A percentile compares a stretch with the other conserved stretches of the same genome.
These are phyloP conservation scores for Sinocyclocheilus anophthalmus DNA, from an alignment of 2,113 vertebrate genomes.

Conservation along the genomic window DNA sequence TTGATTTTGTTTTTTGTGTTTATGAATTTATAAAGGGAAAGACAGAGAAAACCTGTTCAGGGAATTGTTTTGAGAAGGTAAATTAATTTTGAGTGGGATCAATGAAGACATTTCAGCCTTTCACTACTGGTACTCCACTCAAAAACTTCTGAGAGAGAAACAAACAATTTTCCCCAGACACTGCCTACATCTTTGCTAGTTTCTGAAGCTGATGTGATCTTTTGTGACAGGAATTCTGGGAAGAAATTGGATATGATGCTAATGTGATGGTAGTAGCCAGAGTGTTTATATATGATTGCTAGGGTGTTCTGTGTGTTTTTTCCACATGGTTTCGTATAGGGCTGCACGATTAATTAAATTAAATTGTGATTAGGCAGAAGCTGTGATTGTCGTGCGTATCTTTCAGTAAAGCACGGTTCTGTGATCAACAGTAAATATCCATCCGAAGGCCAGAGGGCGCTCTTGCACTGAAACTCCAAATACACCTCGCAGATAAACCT, in stretches of 20 bases:
- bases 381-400: too few species aligned
- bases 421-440: too few species aligned
- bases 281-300: not conserved
- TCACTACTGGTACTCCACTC: not conserved
- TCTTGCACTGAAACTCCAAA: too few species aligned
- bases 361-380: too few species aligned
- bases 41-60: not conserved
- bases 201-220: not conserved
- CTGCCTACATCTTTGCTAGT: not conserved
- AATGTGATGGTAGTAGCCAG: not conserved
- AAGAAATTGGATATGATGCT: not conserved
- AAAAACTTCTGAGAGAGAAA: not conserved
- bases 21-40: constrained; percentile 2
- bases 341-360: too few species aligned
- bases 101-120: not conserved
- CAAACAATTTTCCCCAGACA: not conserved
- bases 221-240: not conserved
- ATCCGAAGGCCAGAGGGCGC: too few species aligned
- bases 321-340: not conserved
- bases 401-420: too few species aligned
- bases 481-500: too few species aligned
- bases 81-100: not conserved
- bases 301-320: not conserved
- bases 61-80: not conserved
- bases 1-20: not conserved